Evolutionary conservation across 2,113 vertebrate genomes (phyloP), one percentile per base, ranked within the genome.

Genomic region (Rhea pennata): DNA sequence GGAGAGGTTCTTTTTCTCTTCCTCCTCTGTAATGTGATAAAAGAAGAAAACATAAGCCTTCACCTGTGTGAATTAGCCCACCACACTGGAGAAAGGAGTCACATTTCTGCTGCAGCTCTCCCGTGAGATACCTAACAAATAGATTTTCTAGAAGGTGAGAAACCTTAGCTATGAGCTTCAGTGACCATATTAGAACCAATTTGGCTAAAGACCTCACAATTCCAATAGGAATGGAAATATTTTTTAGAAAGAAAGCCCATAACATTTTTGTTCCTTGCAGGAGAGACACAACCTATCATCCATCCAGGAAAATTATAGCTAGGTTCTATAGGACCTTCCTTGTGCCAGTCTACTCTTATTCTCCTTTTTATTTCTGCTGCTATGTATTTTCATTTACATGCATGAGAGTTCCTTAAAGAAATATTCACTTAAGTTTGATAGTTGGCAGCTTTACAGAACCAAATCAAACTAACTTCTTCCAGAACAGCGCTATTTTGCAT

Each of bases 401-500:
- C 36, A 56, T 21, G 7, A 14, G 73, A 42, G 20, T 69, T 91
- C 20, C 36, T 74, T 88, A 82, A 87, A 71, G 88, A 95, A 96
- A 95, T 40, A 16, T 93, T 92, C 95, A 74, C n/a, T 69, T 81
- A 82, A 71, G 31, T 54, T 77, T 94, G 76, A 90, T 72, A 75
- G 36, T 74, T 91, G 80, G 65, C 70, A 97, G 78, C 48, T 93
- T 92, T 84, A 83, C 85, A 93, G 73, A 89, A 78, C 51, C 74
- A 83, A 92, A 84, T 33, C n/a, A 82, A 95, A 78, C 6, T 39
- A 84, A 26, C 67, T 97, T 96, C 54, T 44, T 97, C 21, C 29
- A 83, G 40, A 96, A 79, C 4, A 61, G 22, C 11, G 80, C 42
- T 94, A 88, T 94, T 97, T 97, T 84, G 59, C n/a, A 77, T 95